These are phyloP conservation scores for Callipepla squamata DNA, from an alignment of 2,113 vertebrate species.

Conservation along the genomic window DNA sequence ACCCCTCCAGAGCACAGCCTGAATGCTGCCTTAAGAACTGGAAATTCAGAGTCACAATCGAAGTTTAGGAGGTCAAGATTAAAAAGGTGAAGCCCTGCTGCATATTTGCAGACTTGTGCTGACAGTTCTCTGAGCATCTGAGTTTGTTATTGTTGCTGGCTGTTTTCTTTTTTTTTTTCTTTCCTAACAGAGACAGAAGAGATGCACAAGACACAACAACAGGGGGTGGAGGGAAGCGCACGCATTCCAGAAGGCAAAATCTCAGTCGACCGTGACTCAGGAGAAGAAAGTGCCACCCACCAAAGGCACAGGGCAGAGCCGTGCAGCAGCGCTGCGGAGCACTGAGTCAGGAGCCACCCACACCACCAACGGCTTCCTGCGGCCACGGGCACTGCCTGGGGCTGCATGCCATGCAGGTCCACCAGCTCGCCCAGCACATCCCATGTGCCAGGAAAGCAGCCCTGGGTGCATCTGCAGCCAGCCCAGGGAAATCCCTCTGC, in stretches of 20 bases:
- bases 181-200: neutral
- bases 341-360: constrained; percentile 60
- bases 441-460: neutral
- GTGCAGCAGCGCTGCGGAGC: neutral
- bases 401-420: neutral
- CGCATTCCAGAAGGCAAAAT: constrained; percentile 17
- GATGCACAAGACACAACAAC: neutral
- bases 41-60: neutral
- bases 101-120: neutral
- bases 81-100: neutral
- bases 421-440: neutral
- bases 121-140: neutral
- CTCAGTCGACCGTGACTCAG: constrained; percentile 47
- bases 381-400: neutral
- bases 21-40: neutral
- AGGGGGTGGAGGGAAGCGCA: neutral
- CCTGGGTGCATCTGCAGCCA: neutral
- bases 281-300: constrained; percentile 51
- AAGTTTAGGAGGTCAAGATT: neutral
- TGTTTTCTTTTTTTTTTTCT: neutral
- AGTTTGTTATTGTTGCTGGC: neutral
- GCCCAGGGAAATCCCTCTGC: neutral
- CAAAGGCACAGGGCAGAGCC: neutral
- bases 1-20: neutral
- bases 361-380: neutral